Percentiles rank a stretch among this genome's conserved stretches.
Conservation (phyloP, 2,113 vertebrate species). For the Tringa solitaria region DNA sequence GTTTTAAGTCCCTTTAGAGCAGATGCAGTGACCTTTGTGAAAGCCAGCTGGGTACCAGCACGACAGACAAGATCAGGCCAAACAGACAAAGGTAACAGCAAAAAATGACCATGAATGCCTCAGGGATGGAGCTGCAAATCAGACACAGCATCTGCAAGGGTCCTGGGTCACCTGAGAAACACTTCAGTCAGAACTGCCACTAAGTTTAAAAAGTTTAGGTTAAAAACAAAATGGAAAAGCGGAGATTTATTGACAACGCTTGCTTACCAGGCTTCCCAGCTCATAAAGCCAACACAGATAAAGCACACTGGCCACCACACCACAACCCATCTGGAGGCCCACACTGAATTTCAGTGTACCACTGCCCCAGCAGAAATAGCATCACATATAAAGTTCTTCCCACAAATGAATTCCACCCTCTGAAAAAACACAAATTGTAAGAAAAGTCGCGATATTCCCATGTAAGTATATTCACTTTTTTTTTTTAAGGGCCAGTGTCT, state of each 20-base stretch:
- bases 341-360: not conserved
- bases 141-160: not conserved
- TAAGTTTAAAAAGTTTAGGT: not conserved
- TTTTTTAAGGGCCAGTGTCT: not conserved
- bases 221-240: not conserved
- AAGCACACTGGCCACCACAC: fast-evolving
- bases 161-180: not conserved
- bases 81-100: not conserved
- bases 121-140: not conserved
- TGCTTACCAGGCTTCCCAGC: not conserved
- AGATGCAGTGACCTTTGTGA: not conserved
- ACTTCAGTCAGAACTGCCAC: not conserved
- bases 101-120: not conserved
- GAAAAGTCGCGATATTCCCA: not conserved
- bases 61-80: not conserved
- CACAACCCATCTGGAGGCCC: not conserved
- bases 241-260: not conserved
- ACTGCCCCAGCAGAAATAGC: not conserved
- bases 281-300: not conserved
- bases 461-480: not conserved
- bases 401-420: not conserved
- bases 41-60: not conserved
- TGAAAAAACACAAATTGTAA: not conserved
- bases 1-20: not conserved
- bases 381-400: not conserved